These are phyloP conservation scores for Ancistrus triradiatus DNA, from an alignment of 2,113 vertebrate species.

Conservation along the genomic window DNA sequence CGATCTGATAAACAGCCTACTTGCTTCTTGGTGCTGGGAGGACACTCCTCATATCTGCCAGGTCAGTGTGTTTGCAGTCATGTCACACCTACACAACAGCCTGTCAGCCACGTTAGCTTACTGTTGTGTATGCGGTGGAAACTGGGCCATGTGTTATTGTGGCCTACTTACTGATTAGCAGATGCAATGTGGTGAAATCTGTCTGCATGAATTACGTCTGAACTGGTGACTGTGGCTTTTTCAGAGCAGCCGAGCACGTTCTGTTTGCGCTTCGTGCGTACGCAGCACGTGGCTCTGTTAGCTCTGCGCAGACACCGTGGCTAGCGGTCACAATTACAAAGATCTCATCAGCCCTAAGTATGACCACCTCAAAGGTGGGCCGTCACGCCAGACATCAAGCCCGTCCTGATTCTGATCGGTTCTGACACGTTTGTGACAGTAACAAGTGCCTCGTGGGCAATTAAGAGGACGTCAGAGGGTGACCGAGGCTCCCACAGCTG, in stretches of 20 bases:
- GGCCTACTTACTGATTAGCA: slow-evolving; percentile 33
- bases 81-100: not conserved
- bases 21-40: not conserved
- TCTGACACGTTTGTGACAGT: slow-evolving; percentile 57
- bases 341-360: not conserved
- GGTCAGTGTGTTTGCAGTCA: not conserved
- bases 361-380: slow-evolving; percentile 1
- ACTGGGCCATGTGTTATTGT: slow-evolving; percentile 10
- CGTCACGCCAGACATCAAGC: slow-evolving; percentile 24
- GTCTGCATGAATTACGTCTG: not conserved
- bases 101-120: slow-evolving; percentile 5
- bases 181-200: slow-evolving; percentile 19
- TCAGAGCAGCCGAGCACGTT: too few relatives aligned
- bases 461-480: slow-evolving; percentile 53
- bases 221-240: slow-evolving; percentile 1
- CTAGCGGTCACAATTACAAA: too few relatives aligned
- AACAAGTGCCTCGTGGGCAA: slow-evolving; percentile 54
- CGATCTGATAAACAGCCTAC: not conserved
- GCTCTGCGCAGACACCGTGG: not conserved
- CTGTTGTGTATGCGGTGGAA: slow-evolving; percentile 2
- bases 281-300: not conserved
- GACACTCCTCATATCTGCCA: not conserved
- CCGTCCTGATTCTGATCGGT: slow-evolving; percentile 54
- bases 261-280: not conserved
- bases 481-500: slow-evolving; percentile 60